Conservation (phyloP, 64 coral and sea anemone genomes). For the Pocillopora damicornis region DNA sequence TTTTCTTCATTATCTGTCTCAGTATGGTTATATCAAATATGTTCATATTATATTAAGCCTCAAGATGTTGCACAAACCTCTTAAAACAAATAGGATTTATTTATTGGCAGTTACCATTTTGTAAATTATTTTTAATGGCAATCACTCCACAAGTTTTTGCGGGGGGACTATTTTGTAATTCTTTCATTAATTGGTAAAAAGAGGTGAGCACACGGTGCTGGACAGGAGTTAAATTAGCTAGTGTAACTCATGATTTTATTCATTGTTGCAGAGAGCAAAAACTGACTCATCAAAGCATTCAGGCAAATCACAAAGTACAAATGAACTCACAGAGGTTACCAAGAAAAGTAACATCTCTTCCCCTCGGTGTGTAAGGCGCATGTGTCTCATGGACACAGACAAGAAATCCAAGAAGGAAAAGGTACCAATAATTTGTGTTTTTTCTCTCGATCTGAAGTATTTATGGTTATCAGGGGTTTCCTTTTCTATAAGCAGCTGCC, state of each 20-base stretch:
- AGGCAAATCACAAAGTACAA: conserved; percentile 38
- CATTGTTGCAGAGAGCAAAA: conserved; percentile 45
- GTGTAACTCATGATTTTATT: neutral
- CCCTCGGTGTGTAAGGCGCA: conserved; percentile 24
- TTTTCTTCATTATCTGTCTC: no score
- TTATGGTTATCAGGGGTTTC: no score
- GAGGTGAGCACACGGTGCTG: no score
- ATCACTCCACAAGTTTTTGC: no score
- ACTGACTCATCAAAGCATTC: conserved; percentile 48
- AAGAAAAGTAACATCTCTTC: conserved; percentile 38
- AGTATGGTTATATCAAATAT: no score
- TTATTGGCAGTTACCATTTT: no score
- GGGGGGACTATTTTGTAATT: neutral
- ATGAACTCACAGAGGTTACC: conserved; percentile 23
- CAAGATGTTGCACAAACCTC: no score
- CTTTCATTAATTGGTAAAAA: neutral
- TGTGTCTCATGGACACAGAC: conserved; percentile 33
- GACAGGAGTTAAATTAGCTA: neutral
- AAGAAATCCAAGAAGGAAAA: conserved; percentile 22
- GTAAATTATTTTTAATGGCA: no score
- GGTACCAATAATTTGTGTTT: conserved; percentile 3
- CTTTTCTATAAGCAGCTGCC: no score
- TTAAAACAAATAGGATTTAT: no score
- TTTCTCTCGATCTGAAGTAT: no score
- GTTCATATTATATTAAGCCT: no score